A percentile compares a stretch with the other conserved stretches of the same genome.
phyloP scores from a whole-genome alignment of 2,888 invertebrate genomes.

The Athalia circularis region DNA sequence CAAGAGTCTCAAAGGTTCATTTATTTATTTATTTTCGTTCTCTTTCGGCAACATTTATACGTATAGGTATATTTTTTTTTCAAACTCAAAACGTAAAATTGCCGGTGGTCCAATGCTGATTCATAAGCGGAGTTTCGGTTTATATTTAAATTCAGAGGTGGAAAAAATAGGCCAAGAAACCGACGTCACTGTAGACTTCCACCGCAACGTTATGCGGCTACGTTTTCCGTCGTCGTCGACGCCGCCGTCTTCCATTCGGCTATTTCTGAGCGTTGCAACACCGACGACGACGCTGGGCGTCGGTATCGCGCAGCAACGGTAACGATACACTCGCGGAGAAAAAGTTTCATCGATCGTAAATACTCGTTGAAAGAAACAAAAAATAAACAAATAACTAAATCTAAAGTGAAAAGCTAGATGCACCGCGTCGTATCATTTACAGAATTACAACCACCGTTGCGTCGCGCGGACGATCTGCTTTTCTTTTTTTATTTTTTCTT shows the following conservation, averaged over 20 bases:
- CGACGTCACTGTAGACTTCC: slow-evolving; percentile 60
- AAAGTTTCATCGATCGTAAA: slow-evolving; percentile 26
- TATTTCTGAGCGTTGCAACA: slow-evolving; percentile 70
- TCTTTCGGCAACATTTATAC: not conserved
- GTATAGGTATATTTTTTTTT: slow-evolving; percentile 7
- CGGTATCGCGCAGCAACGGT: slow-evolving; percentile 28
- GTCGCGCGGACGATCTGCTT: not conserved
- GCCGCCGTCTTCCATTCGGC: slow-evolving; percentile 64
- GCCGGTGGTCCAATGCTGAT: slow-evolving; percentile 58
- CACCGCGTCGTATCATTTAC: not conserved
- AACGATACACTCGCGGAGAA: slow-evolving; percentile 8
- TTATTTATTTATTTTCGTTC: no score
- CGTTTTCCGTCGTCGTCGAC: slow-evolving; percentile 37
- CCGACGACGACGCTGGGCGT: slow-evolving; percentile 23
- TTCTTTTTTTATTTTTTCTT: not conserved
- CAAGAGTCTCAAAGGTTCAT: no score
- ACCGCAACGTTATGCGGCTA: not conserved
- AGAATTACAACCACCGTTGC: not conserved
- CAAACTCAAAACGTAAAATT: slow-evolving; percentile 17
- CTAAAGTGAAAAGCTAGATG: not conserved
- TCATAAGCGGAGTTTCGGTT: slow-evolving; percentile 60
- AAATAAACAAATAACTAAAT: no score
- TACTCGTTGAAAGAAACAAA: slow-evolving; percentile 13
- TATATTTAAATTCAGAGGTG: slow-evolving; percentile 65
- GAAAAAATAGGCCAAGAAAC: slow-evolving; percentile 70